Evolutionary conservation across 2,113 vertebrate genomes (phyloP).

Genomic region (Corythoichthys haematopterus): DNA sequence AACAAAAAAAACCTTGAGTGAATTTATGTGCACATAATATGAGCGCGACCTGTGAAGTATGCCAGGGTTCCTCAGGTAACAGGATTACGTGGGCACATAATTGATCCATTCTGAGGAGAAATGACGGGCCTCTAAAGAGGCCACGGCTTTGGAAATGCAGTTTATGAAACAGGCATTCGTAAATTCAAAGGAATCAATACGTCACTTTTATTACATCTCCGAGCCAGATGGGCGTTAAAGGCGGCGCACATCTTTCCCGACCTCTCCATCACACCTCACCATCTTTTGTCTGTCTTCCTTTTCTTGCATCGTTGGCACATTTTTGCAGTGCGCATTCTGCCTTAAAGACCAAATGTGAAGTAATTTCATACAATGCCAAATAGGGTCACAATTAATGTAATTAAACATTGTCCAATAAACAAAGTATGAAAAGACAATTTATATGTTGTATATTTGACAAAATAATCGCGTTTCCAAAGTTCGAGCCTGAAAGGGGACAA

Average conservation of each 20-base stretch:
- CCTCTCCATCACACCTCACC: slow-evolving; percentile 34
- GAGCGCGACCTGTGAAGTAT: slow-evolving; percentile 91
- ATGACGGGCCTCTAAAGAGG: slow-evolving; percentile 96
- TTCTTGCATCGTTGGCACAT: slow-evolving; percentile 1
- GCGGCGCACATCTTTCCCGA: slow-evolving; percentile 75
- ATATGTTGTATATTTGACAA: no score
- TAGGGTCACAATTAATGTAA: no score
- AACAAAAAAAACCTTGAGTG: slow-evolving; percentile 68
- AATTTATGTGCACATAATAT: slow-evolving; percentile 96
- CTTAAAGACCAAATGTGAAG: no score
- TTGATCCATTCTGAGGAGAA: slow-evolving; percentile 99
- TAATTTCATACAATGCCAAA: no score
- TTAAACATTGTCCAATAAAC: no score
- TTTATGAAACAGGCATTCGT: slow-evolving; percentile 99
- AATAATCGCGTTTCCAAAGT: no score
- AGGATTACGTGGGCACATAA: slow-evolving; percentile 99
- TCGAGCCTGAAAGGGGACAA: no score
- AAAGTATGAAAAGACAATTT: no score
- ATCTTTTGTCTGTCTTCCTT: slow-evolving; percentile 7
- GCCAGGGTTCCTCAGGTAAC: slow-evolving; percentile 99
- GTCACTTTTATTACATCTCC: slow-evolving; percentile 99
- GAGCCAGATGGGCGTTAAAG: slow-evolving; percentile 98
- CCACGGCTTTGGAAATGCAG: slow-evolving; percentile 94
- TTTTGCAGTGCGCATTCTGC: no score
- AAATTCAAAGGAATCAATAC: slow-evolving; percentile 99